Evolutionary conservation across 1,140 invertebrate genomes (phyloP), one percentile per base, ranked within the genome.

Genomic region (Eueides isabella): DNA sequence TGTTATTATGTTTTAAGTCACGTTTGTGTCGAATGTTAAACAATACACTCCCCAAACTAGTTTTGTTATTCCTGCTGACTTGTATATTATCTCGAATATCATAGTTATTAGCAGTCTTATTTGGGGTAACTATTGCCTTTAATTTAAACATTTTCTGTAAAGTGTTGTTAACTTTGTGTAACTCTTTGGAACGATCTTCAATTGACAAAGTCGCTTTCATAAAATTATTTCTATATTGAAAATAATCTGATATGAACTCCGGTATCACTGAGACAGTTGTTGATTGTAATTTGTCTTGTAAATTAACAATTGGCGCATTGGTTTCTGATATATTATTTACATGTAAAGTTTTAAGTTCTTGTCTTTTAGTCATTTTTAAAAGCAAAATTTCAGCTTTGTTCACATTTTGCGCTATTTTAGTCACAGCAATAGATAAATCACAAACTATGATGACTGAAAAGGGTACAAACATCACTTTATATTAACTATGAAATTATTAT

Each of bases 401-500:
- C 14, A 71, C 3, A n/a, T 30, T 29, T 62, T 63, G 55, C 14
- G n/a, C 29, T 28, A 71, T 7, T 28, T 38, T 62, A 26, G n/a
- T 16, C 11, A 30, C 65, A 16, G 6, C 30, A 2, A 63, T 30
- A 6, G 72, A 64, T n/a, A 67, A 74, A 16, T 67, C 65, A 30
- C 72, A 74, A 63, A 68, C 55, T 28, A 74, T 68, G 28, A 74
- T 48, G n/a, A 68, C 72, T 74, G 66, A 72, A 72, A 67, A 12
- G 11, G 5, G 11, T 23, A 55, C 48, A 55, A 55, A 26, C 6
- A 55, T 11, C 2, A 11, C 11, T 55, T 55, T 12, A 55, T 55
- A 5, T 38, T 38, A 44, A 55, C 26, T 11, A 23, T 11, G 9
- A 1, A 55, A 12, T n/a, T n/a, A n/a, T 55, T 12, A 55, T 55